phyloP scores from a whole-genome alignment of 2,113 vertebrate species.

The Pseudopodoces humilis region DNA sequence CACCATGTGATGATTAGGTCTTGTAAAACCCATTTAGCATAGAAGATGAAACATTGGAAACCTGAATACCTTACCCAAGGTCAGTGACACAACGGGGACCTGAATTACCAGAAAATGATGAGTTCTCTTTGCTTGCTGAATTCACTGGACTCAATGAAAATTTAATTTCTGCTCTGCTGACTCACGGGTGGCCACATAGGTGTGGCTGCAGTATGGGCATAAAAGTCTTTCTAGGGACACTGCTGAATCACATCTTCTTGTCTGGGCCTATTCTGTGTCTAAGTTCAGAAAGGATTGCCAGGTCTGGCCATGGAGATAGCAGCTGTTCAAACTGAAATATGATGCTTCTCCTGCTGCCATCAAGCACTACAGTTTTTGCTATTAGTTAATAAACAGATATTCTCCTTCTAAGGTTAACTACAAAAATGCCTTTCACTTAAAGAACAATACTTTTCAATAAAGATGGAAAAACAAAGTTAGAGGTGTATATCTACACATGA shows the following conservation, averaged over 20 bases:
- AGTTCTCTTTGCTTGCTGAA: neutral
- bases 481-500: neutral
- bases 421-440: neutral
- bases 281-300: neutral
- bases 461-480: neutral
- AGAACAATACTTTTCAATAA: neutral
- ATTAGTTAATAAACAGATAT: neutral
- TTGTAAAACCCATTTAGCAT: conserved; percentile 14
- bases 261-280: neutral
- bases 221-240: neutral
- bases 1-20: neutral
- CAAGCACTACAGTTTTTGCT: neutral
- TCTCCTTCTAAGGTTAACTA: neutral
- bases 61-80: conserved; percentile 29
- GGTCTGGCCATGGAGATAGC: neutral
- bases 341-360: neutral
- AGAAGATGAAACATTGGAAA: conserved; percentile 9
- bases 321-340: neutral
- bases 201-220: neutral
- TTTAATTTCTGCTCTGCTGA: conserved; percentile 28
- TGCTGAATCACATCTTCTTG: conserved; percentile 13
- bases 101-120: neutral
- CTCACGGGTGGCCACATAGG: neutral
- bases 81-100: neutral
- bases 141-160: neutral